These are phyloP conservation scores for Mionectes olivaceus DNA, from an alignment of 2,797 vertebrate genomes.

Conservation along the genomic window DNA sequence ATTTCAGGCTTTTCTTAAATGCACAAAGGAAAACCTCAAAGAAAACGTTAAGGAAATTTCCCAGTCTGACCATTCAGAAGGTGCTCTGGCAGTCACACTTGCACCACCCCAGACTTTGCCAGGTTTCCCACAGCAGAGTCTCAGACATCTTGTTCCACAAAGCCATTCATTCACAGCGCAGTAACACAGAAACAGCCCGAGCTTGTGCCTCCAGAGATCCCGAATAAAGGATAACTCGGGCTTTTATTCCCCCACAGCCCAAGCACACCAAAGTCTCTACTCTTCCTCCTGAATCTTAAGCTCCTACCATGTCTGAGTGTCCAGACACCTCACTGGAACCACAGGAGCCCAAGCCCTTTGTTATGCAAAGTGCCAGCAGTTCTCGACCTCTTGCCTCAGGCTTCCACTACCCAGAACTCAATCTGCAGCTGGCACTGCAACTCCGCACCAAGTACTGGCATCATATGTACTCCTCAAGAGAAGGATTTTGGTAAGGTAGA, in stretches of 20 bases:
- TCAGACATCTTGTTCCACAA: not conserved
- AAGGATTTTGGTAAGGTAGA: not conserved
- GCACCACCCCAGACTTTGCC: not conserved
- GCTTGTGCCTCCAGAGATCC: not conserved
- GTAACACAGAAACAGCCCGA: not conserved
- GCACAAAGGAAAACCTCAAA: not conserved
- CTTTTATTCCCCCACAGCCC: too few species aligned
- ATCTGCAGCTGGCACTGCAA: not conserved
- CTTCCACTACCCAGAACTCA: not conserved
- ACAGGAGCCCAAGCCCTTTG: not conserved
- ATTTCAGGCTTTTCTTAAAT: not conserved
- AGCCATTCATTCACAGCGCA: not conserved
- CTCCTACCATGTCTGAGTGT: not conserved
- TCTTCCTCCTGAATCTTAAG: not conserved
- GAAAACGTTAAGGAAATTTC: not conserved
- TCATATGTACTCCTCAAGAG: not conserved
- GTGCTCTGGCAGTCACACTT: not conserved
- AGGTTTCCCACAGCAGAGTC: not conserved
- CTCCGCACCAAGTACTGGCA: not conserved
- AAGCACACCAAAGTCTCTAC: not conserved
- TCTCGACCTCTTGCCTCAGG: fast-evolving
- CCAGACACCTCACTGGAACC: fast-evolving
- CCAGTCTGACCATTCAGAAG: not conserved
- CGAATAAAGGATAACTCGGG: not conserved
- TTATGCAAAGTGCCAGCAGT: not conserved